Conservation (phyloP, 2,113 vertebrate genomes). For the Zosterops borbonicus region DNA sequence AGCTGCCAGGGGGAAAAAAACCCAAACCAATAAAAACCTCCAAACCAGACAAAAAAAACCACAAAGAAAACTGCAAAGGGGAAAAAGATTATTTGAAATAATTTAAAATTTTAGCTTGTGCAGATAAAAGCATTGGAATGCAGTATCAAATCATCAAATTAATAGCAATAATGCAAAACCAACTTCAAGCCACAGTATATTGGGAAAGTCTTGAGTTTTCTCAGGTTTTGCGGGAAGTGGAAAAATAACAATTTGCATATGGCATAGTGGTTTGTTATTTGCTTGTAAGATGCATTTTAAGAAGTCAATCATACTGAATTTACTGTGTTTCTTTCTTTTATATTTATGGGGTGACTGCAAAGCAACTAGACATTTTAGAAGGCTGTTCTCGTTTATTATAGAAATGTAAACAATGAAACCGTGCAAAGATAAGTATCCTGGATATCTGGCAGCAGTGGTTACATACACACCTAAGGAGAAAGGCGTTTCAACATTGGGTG, state of each 20-base stretch:
- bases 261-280: neutral
- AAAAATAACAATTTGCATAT: neutral
- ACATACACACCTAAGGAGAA: neutral
- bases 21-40: neutral
- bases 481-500: neutral
- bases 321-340: neutral
- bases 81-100: neutral
- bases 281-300: neutral
- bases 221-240: neutral
- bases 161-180: neutral
- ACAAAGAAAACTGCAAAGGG: neutral
- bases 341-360: neutral
- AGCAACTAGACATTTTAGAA: neutral
- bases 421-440: neutral
- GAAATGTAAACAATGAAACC: neutral
- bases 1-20: rapidly evolving
- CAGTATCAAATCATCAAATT: neutral
- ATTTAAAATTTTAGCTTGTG: neutral
- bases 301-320: neutral
- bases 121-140: neutral
- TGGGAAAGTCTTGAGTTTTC: neutral
- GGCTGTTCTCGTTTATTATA: neutral
- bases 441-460: neutral
- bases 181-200: neutral
- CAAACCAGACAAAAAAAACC: neutral